These are phyloP conservation scores for Neoniphon sammara DNA, from an alignment of 2,797 vertebrate genomes.

Conservation along the genomic window DNA sequence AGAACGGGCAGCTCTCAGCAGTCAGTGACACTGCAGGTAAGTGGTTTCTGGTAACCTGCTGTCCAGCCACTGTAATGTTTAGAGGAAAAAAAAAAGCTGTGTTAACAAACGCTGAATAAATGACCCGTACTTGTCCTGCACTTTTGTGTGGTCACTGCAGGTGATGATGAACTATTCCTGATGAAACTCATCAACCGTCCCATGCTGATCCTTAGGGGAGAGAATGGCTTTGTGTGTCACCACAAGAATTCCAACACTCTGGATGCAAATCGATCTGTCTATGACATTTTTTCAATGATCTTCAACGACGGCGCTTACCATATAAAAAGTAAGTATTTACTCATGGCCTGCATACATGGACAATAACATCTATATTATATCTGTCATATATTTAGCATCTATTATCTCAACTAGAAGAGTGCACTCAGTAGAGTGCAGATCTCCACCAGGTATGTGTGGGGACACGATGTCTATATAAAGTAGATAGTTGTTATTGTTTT, in stretches of 20 bases:
- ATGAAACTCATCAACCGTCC: slow-evolving; percentile 97
- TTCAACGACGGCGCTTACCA: slow-evolving; percentile 95
- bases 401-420: no score
- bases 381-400: no score
- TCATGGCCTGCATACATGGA: not conserved
- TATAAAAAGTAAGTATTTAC: slow-evolving; percentile 87
- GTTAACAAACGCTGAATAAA: not conserved
- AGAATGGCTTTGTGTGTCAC: slow-evolving; percentile 93
- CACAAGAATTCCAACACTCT: slow-evolving; percentile 93
- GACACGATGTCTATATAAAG: no score
- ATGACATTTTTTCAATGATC: slow-evolving; percentile 93
- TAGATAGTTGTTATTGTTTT: no score
- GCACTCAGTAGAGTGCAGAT: no score
- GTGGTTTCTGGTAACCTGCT: slow-evolving; percentile 46
- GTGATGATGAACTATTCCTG: slow-evolving; percentile 90
- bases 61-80: not conserved
- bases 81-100: not conserved
- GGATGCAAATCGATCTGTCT: slow-evolving; percentile 91
- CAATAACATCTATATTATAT: no score
- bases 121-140: slow-evolving; percentile 8
- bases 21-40: slow-evolving; percentile 91
- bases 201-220: slow-evolving; percentile 91
- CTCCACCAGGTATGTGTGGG: no score
- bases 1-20: slow-evolving; percentile 94
- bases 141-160: slow-evolving; percentile 69